Evolutionary conservation across 2,113 vertebrate species (phyloP).

Genomic region (Mesocricetus auratus): DNA sequence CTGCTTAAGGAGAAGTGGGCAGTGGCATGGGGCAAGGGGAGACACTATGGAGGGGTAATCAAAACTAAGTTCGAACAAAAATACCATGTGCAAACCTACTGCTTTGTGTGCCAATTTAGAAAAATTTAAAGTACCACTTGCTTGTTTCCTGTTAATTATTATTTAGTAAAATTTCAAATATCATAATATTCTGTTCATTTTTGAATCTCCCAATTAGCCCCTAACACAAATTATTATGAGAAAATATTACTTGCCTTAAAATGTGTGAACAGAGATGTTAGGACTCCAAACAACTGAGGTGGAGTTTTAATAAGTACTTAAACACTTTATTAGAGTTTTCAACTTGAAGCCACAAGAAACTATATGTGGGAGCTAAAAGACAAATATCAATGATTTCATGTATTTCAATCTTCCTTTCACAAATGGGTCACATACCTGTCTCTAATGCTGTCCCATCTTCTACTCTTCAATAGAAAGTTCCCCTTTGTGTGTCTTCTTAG

Average conservation of each 20-base stretch:
- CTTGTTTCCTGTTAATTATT: not conserved
- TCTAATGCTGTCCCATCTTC: not conserved
- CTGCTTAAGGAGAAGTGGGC: not conserved
- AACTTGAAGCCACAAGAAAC: conserved; percentile 24
- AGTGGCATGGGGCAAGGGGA: not conserved
- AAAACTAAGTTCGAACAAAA: not conserved
- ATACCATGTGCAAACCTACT: not conserved
- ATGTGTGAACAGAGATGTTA: not conserved
- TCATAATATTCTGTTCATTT: conserved; percentile 13
- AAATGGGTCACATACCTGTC: too few relatives aligned
- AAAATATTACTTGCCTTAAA: not conserved
- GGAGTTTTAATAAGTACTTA: not conserved
- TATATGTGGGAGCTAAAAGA: not conserved
- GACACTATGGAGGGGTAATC: not conserved
- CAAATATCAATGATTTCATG: not conserved
- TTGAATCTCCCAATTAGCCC: not conserved
- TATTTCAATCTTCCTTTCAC: not conserved
- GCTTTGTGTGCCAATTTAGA: not conserved
- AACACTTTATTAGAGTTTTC: not conserved
- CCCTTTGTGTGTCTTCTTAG: not conserved
- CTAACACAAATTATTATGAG: not conserved
- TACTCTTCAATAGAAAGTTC: not conserved
- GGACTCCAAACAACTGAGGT: conserved; percentile 18
- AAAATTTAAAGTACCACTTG: not conserved
- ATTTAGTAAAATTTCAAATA: conserved; percentile 5